Percentiles rank a stretch among this genome's conserved stretches.
Evolutionary conservation across 92 coral and sea anemone genomes (phyloP).

Genomic region (Siderastrea radians): DNA sequence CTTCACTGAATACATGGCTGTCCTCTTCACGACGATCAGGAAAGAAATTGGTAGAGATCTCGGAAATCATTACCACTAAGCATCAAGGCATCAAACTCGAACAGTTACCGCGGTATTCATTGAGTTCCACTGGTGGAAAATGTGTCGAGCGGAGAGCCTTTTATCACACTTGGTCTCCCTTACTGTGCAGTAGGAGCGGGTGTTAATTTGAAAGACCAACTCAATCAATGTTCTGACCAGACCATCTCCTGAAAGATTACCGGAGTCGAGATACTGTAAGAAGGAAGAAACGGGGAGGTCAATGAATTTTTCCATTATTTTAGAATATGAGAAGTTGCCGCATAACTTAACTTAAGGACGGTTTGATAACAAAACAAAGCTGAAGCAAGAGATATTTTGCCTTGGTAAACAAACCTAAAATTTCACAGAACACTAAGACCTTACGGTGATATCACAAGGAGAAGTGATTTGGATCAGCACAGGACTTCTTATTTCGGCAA

Average conservation of each 20-base stretch:
- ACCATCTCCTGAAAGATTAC: not conserved
- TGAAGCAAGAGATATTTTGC: not conserved
- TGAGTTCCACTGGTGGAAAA: not conserved
- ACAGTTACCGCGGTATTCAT: not conserved
- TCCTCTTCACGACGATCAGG: not conserved
- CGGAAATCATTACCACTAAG: not conserved
- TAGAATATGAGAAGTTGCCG: not conserved
- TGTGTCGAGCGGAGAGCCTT: not conserved
- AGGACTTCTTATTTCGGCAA: conserved; percentile 14
- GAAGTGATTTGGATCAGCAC: conserved; percentile 17
- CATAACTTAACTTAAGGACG: not conserved
- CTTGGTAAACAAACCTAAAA: not conserved
- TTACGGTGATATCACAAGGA: not conserved
- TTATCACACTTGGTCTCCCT: not conserved
- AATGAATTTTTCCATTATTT: not conserved
- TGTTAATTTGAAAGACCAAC: not conserved
- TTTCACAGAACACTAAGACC: not conserved
- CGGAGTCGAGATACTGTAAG: not conserved
- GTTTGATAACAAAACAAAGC: not conserved
- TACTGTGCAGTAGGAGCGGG: not conserved
- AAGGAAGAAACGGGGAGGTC: not conserved
- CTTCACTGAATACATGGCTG: not conserved
- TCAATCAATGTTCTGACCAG: not conserved
- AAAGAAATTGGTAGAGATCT: not conserved
- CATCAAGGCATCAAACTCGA: not conserved